A percentile compares a stretch with the other conserved stretches of the same genome.
Conservation (phyloP, 2,113 vertebrate species). For the Actinemys pallida region DNA sequence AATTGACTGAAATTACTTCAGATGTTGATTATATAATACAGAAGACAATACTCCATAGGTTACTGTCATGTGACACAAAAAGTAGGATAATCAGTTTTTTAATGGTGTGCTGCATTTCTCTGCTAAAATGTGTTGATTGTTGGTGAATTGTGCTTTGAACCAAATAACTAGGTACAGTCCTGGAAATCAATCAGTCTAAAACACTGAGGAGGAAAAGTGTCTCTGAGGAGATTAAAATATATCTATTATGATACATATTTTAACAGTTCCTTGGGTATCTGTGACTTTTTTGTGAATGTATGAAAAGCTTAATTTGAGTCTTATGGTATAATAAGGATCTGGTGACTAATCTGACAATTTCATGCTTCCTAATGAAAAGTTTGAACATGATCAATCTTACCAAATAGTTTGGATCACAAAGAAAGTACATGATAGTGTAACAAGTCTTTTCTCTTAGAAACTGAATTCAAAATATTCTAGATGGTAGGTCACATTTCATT, state of each 20-base stretch:
- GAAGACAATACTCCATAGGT: background rate
- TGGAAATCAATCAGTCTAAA: background rate
- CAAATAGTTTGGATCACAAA: slow-evolving; percentile 37
- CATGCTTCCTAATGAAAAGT: slow-evolving; percentile 51
- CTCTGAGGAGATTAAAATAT: slow-evolving; percentile 18
- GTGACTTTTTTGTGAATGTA: slow-evolving; percentile 6
- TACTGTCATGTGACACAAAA: background rate
- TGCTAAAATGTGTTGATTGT: background rate
- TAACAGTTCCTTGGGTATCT: background rate
- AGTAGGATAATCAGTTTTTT: background rate
- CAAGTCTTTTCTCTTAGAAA: slow-evolving; percentile 18
- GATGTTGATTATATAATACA: background rate
- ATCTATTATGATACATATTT: background rate
- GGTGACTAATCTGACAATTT: slow-evolving; percentile 47
- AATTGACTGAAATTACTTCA: slow-evolving; percentile 14
- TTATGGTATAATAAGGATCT: slow-evolving; percentile 57
- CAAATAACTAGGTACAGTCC: background rate
- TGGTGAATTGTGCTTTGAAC: background rate
- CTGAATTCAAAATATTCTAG: background rate
- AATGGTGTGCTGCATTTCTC: background rate
- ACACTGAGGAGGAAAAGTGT: background rate
- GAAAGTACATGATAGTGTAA: background rate
- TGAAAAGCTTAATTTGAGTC: slow-evolving; percentile 62
- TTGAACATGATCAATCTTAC: slow-evolving; percentile 45
- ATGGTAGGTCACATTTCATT: background rate